Conservation (phyloP, 1,140 invertebrate genomes). For the Drosophila serrata region DNA sequence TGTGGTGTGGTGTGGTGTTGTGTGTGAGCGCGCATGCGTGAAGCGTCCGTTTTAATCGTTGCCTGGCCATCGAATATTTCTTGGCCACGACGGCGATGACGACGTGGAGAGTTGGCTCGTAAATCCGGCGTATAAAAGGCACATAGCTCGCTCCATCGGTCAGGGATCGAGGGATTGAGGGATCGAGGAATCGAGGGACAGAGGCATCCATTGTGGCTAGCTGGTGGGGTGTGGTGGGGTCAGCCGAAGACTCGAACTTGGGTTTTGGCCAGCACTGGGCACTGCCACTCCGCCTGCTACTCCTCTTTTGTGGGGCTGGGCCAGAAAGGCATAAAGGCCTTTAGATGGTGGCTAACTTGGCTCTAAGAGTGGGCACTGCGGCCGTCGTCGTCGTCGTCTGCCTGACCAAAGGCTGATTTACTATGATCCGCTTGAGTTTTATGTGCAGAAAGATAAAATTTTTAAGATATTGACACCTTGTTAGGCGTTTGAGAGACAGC, state of each 20-base stretch:
- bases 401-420: slow-evolving; percentile 82
- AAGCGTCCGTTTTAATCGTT: slow-evolving; percentile 83
- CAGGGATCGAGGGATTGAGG: slow-evolving; percentile 30
- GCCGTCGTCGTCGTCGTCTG: slow-evolving; percentile 39
- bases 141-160: slow-evolving; percentile 68
- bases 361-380: slow-evolving; percentile 33
- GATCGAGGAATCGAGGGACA: slow-evolving; percentile 6
- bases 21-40: slow-evolving; percentile 78
- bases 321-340: slow-evolving; percentile 40
- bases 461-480: slow-evolving; percentile 84
- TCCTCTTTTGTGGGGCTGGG: slow-evolving; percentile 19
- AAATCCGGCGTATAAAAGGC: slow-evolving; percentile 80
- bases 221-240: slow-evolving; percentile 33
- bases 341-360: slow-evolving; percentile 49
- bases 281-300: slow-evolving; percentile 14
- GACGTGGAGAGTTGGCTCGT: slow-evolving; percentile 64
- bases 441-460: slow-evolving; percentile 84
- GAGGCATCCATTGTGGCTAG: slow-evolving; percentile 57
- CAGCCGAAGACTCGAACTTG: slow-evolving; percentile 13
- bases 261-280: slow-evolving; percentile 16
- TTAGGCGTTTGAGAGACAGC: slow-evolving; percentile 75
- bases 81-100: slow-evolving; percentile 51
- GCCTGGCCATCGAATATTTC: slow-evolving; percentile 82
- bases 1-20: slow-evolving; percentile 28
- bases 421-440: slow-evolving; percentile 83